A percentile compares a stretch with the other conserved stretches of the same genome.
These are phyloP conservation scores for Heteromormyrus szaboi DNA, from an alignment of 2,797 vertebrate species.

Conservation along the genomic window DNA sequence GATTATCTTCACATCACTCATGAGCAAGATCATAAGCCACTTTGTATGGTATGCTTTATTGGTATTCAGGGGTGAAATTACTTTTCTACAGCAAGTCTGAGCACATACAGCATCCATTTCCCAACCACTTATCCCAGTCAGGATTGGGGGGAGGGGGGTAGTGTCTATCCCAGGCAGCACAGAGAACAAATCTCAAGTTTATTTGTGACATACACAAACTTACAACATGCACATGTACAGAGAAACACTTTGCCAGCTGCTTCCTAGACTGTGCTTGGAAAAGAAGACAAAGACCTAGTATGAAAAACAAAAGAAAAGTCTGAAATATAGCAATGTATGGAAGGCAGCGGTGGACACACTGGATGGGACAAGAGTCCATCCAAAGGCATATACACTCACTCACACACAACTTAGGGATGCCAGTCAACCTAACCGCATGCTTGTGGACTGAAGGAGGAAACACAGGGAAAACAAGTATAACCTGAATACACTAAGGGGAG, in stretches of 20 bases:
- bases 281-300: background rate
- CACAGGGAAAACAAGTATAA: background rate
- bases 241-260: background rate
- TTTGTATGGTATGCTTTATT: background rate
- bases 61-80: background rate
- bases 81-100: background rate
- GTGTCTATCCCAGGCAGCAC: background rate
- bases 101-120: background rate
- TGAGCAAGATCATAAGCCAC: background rate
- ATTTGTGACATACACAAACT: background rate
- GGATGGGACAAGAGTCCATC: background rate
- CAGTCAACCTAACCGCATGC: background rate
- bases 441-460: background rate
- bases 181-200: background rate
- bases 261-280: background rate
- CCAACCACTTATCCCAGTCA: background rate
- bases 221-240: background rate
- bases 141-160: background rate
- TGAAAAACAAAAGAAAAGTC: background rate
- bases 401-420: background rate
- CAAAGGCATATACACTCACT: background rate
- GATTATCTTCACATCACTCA: background rate
- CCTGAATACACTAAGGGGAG: background rate
- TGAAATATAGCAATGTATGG: background rate
- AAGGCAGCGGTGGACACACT: background rate